These are phyloP conservation scores for Toxotes lorentzi DNA, from an alignment of 2,797 vertebrate species.

Conservation along the genomic window DNA sequence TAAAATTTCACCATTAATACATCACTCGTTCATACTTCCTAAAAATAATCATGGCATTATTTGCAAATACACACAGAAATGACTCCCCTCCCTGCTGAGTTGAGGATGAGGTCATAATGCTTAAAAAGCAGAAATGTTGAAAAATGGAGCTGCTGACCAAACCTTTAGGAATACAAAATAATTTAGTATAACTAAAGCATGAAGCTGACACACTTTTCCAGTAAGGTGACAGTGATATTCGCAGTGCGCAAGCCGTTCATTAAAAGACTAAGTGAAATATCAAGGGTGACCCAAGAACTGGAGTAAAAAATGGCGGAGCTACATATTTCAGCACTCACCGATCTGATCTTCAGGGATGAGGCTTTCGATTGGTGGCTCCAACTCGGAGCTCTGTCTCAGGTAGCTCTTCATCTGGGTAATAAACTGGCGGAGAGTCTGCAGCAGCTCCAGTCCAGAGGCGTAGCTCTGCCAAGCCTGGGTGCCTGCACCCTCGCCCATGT, in stretches of 20 bases:
- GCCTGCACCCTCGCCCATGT: constrained; percentile 91
- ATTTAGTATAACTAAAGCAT: constrained; percentile 4
- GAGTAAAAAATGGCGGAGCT: neutral
- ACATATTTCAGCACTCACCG: constrained; percentile 71
- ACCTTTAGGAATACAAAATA: neutral
- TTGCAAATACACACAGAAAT: constrained; percentile 4
- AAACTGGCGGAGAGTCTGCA: constrained; percentile 96
- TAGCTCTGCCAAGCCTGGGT: constrained; percentile 83
- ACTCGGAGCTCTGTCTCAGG: constrained; percentile 94
- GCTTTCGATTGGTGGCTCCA: constrained; percentile 93
- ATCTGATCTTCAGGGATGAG: constrained; percentile 96
- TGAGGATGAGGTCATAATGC: constrained; percentile 10
- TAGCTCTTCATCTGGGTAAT: constrained; percentile 99
- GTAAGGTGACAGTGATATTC: neutral
- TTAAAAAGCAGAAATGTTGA: constrained; percentile 8
- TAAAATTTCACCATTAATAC: constrained; percentile 20
- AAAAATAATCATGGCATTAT: constrained; percentile 23
- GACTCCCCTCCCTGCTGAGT: neutral
- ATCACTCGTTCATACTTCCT: constrained; percentile 40
- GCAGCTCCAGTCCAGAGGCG: constrained; percentile 90
- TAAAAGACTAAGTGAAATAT: constrained; percentile 3
- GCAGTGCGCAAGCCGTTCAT: neutral
- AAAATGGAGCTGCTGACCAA: neutral
- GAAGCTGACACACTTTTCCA: neutral
- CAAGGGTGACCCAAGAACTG: neutral